These are phyloP conservation scores for Monopterus albus DNA, from an alignment of 2,113 vertebrate genomes.

Conservation along the genomic window DNA sequence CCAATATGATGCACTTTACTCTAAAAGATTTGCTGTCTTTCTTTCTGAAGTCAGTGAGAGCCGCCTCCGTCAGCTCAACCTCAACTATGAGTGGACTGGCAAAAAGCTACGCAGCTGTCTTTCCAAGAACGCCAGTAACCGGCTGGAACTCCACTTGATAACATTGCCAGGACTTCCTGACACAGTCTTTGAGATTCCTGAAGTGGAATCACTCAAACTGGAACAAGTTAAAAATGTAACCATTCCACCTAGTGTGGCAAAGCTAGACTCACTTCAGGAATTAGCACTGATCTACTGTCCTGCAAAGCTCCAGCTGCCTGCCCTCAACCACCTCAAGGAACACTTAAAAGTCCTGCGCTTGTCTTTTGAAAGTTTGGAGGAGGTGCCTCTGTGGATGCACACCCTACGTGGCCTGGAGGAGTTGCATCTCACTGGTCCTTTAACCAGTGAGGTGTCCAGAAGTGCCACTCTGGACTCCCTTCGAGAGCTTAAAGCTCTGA, in stretches of 20 bases:
- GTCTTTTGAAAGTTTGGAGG: slow-evolving; percentile 82
- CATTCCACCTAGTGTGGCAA: slow-evolving; percentile 82
- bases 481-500: slow-evolving; percentile 85
- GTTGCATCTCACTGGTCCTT: slow-evolving; percentile 84
- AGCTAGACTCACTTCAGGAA: slow-evolving; percentile 84
- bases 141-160: slow-evolving; percentile 85
- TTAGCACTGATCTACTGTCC: slow-evolving; percentile 85
- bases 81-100: slow-evolving; percentile 89
- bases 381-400: slow-evolving; percentile 89
- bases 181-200: slow-evolving; percentile 86
- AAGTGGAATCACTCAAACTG: slow-evolving; percentile 87
- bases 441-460: slow-evolving; percentile 82
- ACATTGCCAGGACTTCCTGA: slow-evolving; percentile 89
- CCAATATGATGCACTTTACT: slow-evolving; percentile 90
- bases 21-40: slow-evolving; percentile 90
- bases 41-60: slow-evolving; percentile 92
- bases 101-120: slow-evolving; percentile 87
- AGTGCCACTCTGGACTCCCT: slow-evolving; percentile 83
- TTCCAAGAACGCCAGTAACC: slow-evolving; percentile 77
- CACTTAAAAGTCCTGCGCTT: slow-evolving; percentile 84
- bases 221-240: slow-evolving; percentile 86
- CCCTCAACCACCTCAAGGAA: slow-evolving; percentile 83
- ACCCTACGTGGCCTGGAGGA: slow-evolving; percentile 85
- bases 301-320: slow-evolving; percentile 84
- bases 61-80: slow-evolving; percentile 87